These are phyloP conservation scores for Liparis tanakae DNA, from an alignment of 2,797 vertebrate species.

Conservation along the genomic window DNA sequence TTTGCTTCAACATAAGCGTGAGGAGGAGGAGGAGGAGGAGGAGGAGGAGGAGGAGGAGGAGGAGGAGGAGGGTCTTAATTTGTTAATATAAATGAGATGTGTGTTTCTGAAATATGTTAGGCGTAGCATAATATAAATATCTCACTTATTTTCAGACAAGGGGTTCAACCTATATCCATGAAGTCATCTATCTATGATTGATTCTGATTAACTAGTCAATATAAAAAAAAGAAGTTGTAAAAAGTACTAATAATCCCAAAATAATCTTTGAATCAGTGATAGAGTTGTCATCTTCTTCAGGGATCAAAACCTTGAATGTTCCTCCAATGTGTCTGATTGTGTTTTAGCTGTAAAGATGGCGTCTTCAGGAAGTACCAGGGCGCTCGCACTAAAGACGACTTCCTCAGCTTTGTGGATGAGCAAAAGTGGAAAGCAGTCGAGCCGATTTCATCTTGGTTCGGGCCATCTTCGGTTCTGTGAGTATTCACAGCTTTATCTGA, in stretches of 20 bases:
- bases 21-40: too few relatives aligned
- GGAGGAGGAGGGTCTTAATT: neutral
- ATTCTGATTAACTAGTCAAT: neutral
- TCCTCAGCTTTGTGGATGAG: conserved; percentile 93
- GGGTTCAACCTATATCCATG: neutral
- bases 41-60: too few relatives aligned
- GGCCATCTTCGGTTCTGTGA: conserved; percentile 93
- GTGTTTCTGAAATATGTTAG: neutral
- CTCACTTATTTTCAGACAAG: neutral
- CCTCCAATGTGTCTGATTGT: neutral
- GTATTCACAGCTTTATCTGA: conserved; percentile 55
- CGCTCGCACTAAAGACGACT: conserved; percentile 91
- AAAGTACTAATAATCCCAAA: neutral
- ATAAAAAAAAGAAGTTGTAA: neutral
- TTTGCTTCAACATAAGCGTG: neutral
- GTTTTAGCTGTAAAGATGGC: conserved; percentile 92
- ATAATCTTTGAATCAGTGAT: neutral
- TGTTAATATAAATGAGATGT: neutral
- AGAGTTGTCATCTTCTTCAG: neutral
- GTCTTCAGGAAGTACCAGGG: conserved; percentile 95
- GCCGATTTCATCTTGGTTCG: conserved; percentile 93
- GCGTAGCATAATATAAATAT: neutral
- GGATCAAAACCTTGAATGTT: neutral
- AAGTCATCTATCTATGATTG: neutral
- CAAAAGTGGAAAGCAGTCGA: conserved; percentile 92